Base-by-base conservation (phyloP, 2,113 vertebrate species). In the Scopus umbretta region DNA sequence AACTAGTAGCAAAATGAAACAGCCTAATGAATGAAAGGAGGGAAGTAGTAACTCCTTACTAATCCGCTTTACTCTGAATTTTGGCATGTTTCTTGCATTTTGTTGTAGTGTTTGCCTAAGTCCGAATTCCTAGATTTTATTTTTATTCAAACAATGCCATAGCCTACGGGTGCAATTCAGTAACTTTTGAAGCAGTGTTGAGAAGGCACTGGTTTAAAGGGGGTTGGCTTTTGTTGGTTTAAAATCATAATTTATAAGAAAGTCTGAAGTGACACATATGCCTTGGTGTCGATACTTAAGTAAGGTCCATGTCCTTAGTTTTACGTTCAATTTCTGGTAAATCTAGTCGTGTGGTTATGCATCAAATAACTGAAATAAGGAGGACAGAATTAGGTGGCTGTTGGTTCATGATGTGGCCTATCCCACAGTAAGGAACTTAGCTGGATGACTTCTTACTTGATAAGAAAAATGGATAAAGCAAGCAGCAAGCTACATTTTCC, bases 1-100 rank as follows among this genome's bases (percentile, higher is more conserved):
- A 97, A 97, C 98, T 11, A 98, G 98, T 68, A 97, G 98, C 92
- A 99, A 99, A 97, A 98, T 99, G 92, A 99, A 99, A 95, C 97
- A 98, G 26, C 96, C 98, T 52, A 98, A 92, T 71, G 99, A 99
- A 94, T 99, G 97, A 98, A 42, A 73, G 85, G 93, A 96, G 89
- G 58, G 85, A 93, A 94, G 72, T 84, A 85, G 86, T 36, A 88
- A 68, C 89, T 95, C 80, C 90, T 95, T 65, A 91, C 80, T 94
- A 95, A 97, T 92, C 85, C 1, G 43, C 97, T 97, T 96, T 91
- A 52, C 81, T 90, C 94, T 88, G 81, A 94, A 72, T 95, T 93
- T 94, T 95, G 89, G 96, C 97, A 96, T 96, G 95, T 90, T 96
- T 94, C 76, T 92, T 93, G 78, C 68, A 79, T 97, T 98, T 93